Evolutionary conservation across 2,113 vertebrate species (phyloP).

Genomic region (Lipotes vexillifer): DNA sequence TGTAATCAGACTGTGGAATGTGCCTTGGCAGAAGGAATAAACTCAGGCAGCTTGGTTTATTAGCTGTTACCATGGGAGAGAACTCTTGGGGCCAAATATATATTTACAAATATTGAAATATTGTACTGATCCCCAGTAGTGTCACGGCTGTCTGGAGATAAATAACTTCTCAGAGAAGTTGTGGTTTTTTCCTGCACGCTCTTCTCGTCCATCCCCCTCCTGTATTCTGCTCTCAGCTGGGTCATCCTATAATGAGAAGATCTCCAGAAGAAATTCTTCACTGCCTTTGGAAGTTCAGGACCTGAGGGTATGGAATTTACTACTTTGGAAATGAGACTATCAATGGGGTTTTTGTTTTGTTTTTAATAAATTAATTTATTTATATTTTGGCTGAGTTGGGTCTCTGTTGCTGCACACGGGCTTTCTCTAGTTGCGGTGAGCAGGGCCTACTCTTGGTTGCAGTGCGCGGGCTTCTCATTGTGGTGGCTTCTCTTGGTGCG

Average conservation of each 20-base stretch:
- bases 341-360: background rate
- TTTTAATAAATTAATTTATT: no score
- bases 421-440: no score
- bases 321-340: background rate
- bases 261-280: constrained; percentile 39
- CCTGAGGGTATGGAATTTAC: constrained; percentile 31
- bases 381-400: no score
- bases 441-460: no score
- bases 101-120: constrained; percentile 73
- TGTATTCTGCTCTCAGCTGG: background rate
- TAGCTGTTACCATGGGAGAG: constrained; percentile 80
- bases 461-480: no score
- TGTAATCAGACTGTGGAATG: constrained; percentile 77
- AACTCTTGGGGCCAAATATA: constrained; percentile 73
- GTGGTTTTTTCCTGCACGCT: background rate
- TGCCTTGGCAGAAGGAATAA: constrained; percentile 74
- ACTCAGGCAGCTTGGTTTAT: constrained; percentile 75
- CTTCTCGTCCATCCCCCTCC: background rate
- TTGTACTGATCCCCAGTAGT: constrained; percentile 67
- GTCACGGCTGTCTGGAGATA: constrained; percentile 43
- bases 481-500: no score
- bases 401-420: no score
- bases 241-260: background rate
- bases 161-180: constrained; percentile 60
- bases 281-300: constrained; percentile 28